Evolutionary conservation across 1,140 invertebrate genomes (phyloP), one percentile per base, ranked within the genome.

Genomic region (Dendrolimus punctatus): DNA sequence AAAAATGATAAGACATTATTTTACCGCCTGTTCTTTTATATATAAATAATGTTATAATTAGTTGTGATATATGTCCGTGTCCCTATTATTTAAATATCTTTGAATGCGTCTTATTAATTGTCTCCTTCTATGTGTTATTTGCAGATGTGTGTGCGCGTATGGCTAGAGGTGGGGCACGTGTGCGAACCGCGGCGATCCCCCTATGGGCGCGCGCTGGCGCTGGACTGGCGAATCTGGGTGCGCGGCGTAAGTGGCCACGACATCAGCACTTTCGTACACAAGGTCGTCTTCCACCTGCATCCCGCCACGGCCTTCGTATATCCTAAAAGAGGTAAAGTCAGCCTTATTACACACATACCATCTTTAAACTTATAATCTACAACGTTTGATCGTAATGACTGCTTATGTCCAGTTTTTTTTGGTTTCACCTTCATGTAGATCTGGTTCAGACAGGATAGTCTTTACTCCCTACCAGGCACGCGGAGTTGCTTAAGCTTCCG

Each of bases 101-200:
- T 23, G 1, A 23, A 23, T 23, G 23, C 23, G 1, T 23, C 3
- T 23, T 3, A 23, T 3, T 23, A 23, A 23, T 23, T 23, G 23
- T 23, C 23, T 23, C 1, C 2, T 41, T 6, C n/a, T 50, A 50
- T 53, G 42, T 55, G 39, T 8, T 57, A 10, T 36, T 67, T 68
- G 5, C 66, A 83, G 82, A 85, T 83, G 82, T 85, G 80, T 57
- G 72, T 85, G n/a, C 77, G 82, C 58, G 70, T 85, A 60, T 83
- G 82, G 78, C 71, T 85, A 52, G 80, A 84, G 60, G 82, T 85
- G 58, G 82, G 82, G 0, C 82, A 85, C 66, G 79, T 66, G 50
- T 80, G 78, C 56, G 74, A 79, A 48, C 82, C 82, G 45, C 73
- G 76, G 8, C 73, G 66, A 0, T 73, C 80, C 8, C 60, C 71